Evolutionary conservation across 2,888 invertebrate species (phyloP).

Genomic region (Cheilosia pagana): DNA sequence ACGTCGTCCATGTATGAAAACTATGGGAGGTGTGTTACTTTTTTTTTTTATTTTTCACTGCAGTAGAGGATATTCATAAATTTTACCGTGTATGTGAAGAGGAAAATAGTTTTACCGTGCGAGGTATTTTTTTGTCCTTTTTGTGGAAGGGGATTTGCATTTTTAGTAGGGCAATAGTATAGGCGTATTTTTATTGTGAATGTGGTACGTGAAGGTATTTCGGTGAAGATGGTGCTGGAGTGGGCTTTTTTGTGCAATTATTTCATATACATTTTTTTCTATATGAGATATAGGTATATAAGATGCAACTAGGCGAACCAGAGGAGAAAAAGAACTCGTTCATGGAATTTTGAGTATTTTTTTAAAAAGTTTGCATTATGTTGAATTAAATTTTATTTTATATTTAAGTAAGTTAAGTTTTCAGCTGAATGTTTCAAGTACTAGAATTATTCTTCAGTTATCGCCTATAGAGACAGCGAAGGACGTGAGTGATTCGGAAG

Average conservation of each 20-base stretch:
- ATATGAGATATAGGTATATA: too few relatives aligned
- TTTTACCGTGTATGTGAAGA: slow-evolving; percentile 49
- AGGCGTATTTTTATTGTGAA: neutral
- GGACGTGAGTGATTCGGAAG: too few relatives aligned
- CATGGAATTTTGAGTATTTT: too few relatives aligned
- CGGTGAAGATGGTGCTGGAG: neutral
- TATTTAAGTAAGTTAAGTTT: too few relatives aligned
- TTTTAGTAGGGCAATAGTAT: neutral
- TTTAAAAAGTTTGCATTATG: too few relatives aligned
- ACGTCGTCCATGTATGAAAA: slow-evolving; percentile 52
- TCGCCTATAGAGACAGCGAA: too few relatives aligned
- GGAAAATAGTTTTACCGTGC: slow-evolving; percentile 62
- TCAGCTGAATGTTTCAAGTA: too few relatives aligned
- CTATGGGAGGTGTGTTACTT: slow-evolving; percentile 15
- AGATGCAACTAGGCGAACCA: too few relatives aligned
- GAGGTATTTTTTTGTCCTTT: neutral
- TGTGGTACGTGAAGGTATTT: slow-evolving; percentile 2
- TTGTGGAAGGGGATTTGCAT: neutral
- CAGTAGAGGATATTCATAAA: slow-evolving; percentile 59
- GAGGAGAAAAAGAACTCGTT: too few relatives aligned
- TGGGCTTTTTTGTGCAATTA: neutral
- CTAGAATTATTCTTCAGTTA: too few relatives aligned
- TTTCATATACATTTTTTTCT: neutral
- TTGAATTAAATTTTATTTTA: too few relatives aligned
- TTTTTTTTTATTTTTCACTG: slow-evolving; percentile 10